phyloP scores from a whole-genome alignment of 2,113 vertebrate species.

The Limanda limanda region DNA sequence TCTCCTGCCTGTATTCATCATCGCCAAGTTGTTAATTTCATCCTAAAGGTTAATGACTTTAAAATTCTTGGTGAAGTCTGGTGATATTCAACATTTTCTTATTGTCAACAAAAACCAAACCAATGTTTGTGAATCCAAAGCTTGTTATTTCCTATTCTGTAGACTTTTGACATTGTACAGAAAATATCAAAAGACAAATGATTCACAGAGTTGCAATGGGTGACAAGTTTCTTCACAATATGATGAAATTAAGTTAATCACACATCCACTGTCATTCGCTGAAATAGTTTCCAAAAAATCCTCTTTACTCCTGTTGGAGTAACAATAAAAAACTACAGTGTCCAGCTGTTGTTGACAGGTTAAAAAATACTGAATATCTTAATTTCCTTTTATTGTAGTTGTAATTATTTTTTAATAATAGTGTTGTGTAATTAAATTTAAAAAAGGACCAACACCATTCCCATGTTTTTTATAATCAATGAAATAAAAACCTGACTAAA shows the following conservation, averaged over 20 bases:
- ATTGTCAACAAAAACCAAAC: conserved; percentile 1
- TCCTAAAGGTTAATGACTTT: not conserved
- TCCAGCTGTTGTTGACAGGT: conserved; percentile 6
- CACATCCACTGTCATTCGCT: not conserved
- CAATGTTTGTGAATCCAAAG: conserved; percentile 1
- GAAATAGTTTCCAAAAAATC: not conserved
- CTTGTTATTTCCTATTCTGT: not conserved
- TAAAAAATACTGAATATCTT: conserved; percentile 14
- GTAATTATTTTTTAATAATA: not conserved
- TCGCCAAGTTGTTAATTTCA: not conserved
- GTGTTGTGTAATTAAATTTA: not conserved
- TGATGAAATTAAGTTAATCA: not conserved
- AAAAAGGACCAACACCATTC: not conserved
- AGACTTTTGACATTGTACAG: not conserved
- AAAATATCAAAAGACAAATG: conserved; percentile 1
- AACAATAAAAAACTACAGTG: not conserved
- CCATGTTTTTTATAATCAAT: too few relatives aligned
- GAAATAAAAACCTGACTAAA: conserved; percentile 35
- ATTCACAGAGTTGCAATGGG: not conserved
- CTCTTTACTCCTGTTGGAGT: not conserved
- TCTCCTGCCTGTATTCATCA: conserved; percentile 7
- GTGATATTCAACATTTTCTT: conserved; percentile 7
- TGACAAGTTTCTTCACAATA: not conserved
- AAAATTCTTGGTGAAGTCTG: not conserved
- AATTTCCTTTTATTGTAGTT: not conserved